Base-by-base conservation (phyloP, 2,113 vertebrate genomes). In the Panthera uncia region DNA sequence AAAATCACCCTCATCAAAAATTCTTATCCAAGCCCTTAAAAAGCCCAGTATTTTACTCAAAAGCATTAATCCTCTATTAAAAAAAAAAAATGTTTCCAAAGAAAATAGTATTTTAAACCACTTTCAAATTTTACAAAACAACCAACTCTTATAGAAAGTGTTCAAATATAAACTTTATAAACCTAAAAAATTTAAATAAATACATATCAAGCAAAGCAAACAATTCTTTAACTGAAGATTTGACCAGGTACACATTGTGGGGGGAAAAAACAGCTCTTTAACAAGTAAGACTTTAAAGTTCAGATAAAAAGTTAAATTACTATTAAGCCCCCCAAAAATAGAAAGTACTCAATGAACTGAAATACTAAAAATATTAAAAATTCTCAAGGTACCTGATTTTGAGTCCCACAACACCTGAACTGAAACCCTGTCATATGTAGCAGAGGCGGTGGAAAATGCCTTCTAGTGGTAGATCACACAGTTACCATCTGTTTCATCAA, bases 391-490 rank as follows among this genome's bases (percentile, higher is more conserved):
- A 86, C 74, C 1, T 71, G 57, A 25, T 93, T 85, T 65, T 73
- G 57, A 88, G 41, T 84, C 81, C 68, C 61, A 73, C 18, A 57
- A 79, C 52, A 90, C 73, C 89, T 89, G 79, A 97, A 82, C 5
- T 69, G 81, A 97, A 97, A 93, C 61, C 50, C 65, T 94, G 89
- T 45, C 96, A 80, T 78, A 66, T 92, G 81, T 63, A 93, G 71
- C 96, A 97, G 94, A 98, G 93, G 97, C 29, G 84, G 63, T 31
- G 2, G 97, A 94, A 98, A 97, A 98, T 80, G 41, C 93, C 86
- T 98, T 94, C 94, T 88, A 87, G 91, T 88, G 94, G 55, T 57
- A 95, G 85, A 94, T 52, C 57, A 85, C 66, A 65, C 79, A 18
- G 57, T 48, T 57, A 93, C 95, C 90, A 98, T 98, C 97, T 90